Evolutionary conservation across 2,113 vertebrate genomes (phyloP).

Genomic region (Xenopus laevis): DNA sequence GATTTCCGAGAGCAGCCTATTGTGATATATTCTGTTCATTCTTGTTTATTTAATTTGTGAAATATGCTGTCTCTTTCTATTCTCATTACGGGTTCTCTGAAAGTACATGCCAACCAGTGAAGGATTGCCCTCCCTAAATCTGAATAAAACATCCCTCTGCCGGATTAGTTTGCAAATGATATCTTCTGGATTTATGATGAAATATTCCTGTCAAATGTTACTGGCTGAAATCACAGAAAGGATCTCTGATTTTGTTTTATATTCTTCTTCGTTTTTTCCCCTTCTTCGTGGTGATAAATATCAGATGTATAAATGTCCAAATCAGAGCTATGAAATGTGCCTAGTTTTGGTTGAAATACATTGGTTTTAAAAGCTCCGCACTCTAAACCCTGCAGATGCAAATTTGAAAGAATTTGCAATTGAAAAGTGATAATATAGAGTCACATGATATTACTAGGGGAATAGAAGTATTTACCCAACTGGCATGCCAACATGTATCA

Average conservation of each 20-base stretch:
- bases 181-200: constrained; percentile 34
- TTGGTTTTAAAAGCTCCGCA: too few relatives aligned
- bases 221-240: constrained; percentile 13
- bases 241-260: constrained; percentile 10
- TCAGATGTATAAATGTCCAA: constrained; percentile 12
- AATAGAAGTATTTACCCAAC: too few relatives aligned
- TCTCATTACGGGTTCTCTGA: constrained; percentile 23
- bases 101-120: constrained; percentile 1
- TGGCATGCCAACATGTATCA: too few relatives aligned
- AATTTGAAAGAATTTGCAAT: too few relatives aligned
- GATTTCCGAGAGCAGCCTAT: constrained; percentile 10
- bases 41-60: constrained; percentile 21
- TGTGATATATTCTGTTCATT: constrained; percentile 5
- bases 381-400: too few relatives aligned
- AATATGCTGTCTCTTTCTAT: background rate
- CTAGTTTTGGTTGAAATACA: background rate
- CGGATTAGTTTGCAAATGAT: constrained; percentile 35
- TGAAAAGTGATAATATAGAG: too few relatives aligned
- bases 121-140: constrained; percentile 18
- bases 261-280: background rate
- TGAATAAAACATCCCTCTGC: constrained; percentile 37
- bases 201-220: constrained; percentile 27
- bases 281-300: constrained; percentile 12
- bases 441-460: too few relatives aligned
- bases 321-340: background rate